A percentile compares a stretch with the other conserved stretches of the same genome.
These are phyloP conservation scores for Nyctibius bracteatus DNA, from an alignment of 2,113 vertebrate genomes.

Conservation along the genomic window DNA sequence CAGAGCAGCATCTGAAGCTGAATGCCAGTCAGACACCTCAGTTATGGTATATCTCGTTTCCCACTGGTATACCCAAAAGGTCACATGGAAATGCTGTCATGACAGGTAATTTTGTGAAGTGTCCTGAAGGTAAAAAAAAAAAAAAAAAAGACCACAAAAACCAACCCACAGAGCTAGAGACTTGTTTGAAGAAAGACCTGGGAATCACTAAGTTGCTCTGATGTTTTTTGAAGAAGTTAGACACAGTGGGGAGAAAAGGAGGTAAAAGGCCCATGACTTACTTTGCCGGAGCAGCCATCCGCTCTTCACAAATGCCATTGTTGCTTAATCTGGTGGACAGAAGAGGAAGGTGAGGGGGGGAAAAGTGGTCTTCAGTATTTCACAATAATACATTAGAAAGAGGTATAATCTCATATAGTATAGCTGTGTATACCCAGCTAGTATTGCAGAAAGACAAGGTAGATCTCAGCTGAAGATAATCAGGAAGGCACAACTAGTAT, in stretches of 20 bases:
- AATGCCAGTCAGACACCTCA: not conserved
- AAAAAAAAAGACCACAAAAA: not conserved
- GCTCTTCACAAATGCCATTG: slow-evolving; percentile 80
- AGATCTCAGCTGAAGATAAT: not conserved
- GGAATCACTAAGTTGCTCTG: not conserved
- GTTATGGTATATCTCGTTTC: not conserved
- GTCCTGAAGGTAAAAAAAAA: not conserved
- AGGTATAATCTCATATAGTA: not conserved
- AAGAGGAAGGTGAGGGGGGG: not conserved
- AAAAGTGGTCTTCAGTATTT: not conserved
- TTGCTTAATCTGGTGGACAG: slow-evolving; percentile 10
- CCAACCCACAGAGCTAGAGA: not conserved
- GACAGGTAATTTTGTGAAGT: not conserved
- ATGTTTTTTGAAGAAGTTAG: not conserved
- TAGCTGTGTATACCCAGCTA: not conserved
- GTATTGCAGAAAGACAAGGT: not conserved
- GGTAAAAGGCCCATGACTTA: slow-evolving; percentile 48
- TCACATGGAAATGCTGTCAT: not conserved
- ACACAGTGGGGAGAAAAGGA: not conserved
- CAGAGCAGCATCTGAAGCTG: not conserved
- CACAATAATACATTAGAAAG: not conserved
- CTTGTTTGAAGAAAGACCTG: not conserved
- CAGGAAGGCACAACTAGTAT: not conserved
- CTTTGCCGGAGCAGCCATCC: slow-evolving; percentile 82
- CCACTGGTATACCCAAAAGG: not conserved